Base-by-base conservation (phyloP, 2,888 invertebrate genomes). In the Stenolophus ochropezus region DNA sequence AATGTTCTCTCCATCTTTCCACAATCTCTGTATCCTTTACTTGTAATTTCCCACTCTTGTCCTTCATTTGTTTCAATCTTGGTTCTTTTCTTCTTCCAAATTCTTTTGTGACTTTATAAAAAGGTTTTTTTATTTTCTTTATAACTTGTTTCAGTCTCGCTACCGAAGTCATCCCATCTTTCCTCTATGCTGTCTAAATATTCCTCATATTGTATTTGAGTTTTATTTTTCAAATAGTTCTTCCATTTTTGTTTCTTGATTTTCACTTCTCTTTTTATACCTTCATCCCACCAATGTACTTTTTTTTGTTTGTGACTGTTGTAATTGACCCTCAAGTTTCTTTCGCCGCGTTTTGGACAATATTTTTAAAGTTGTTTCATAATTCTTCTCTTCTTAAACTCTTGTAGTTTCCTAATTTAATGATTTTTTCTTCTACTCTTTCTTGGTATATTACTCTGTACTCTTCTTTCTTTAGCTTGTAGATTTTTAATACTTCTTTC, bases 1-100 rank as follows among this genome's bases (percentile, higher is more conserved):
- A 58, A 18, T 58, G 18, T 18, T 58, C 23, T 18, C n/a, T 58
- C 58, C 58, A 58, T 18, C 58, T 58, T 21, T 58, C 18, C 58
- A 58, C 20, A 16, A 58, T 18, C 4, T 21, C 11, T 18, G 0
- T 58, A 4, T 58, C 58, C 3, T 18, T 23, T 58, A 4, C 11
- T 58, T 18, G 18, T 8, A 58, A 5, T 20, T 20, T 16, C 4
- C 61, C 61, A 8, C 23, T 21, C 23, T 61, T 61, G 14, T 61
- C 61, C 8, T 6, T 4, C 3, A 61, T 61, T 61, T 53, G 53
- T 53, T 53, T 53, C 4, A 53, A 18, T 1, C 16, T 3, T 16
- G 18, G 16, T 16, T 53, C 18, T 53, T 53, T 16, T 53, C 6
- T 6, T 53, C 18, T 53, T 6, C 18, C 18, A 4, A 53, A 5